phyloP scores from a whole-genome alignment of 2,888 invertebrate genomes.

The Noctuana brunneofusca region DNA sequence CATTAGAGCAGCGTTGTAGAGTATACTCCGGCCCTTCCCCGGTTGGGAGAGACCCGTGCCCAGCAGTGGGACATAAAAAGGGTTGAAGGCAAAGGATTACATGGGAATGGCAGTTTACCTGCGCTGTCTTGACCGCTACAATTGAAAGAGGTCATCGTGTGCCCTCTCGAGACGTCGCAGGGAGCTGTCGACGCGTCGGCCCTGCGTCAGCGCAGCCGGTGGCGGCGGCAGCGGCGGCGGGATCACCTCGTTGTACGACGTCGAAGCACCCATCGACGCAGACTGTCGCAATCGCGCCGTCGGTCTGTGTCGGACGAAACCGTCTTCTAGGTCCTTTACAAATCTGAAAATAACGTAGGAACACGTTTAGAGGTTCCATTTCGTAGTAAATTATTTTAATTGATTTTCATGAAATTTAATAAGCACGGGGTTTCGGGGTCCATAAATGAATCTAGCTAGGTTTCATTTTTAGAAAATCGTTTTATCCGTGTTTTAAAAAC shows the following conservation, averaged over 20 bases:
- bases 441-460: too few relatives aligned
- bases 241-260: conserved; percentile 73
- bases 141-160: conserved; percentile 95
- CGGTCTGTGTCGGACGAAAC: conserved; percentile 79
- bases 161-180: conserved; percentile 91
- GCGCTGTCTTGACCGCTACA: conserved; percentile 88
- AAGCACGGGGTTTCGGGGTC: too few relatives aligned
- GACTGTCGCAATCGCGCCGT: conserved; percentile 83
- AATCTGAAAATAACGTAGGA: conserved; percentile 67
- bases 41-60: too few relatives aligned
- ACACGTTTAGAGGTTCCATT: neutral
- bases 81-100: too few relatives aligned
- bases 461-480: too few relatives aligned
- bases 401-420: too few relatives aligned
- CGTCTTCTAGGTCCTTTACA: conserved; percentile 79
- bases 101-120: conserved; percentile 57
- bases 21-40: too few relatives aligned
- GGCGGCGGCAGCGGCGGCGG: conserved; percentile 81
- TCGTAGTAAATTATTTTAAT: neutral
- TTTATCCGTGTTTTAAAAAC: too few relatives aligned
- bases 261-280: conserved; percentile 75
- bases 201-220: conserved; percentile 90
- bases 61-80: too few relatives aligned
- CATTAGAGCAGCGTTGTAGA: too few relatives aligned
- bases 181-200: conserved; percentile 90